These are phyloP conservation scores for Xenopus petersii DNA, from an alignment of 2,797 vertebrate genomes.

Conservation along the genomic window DNA sequence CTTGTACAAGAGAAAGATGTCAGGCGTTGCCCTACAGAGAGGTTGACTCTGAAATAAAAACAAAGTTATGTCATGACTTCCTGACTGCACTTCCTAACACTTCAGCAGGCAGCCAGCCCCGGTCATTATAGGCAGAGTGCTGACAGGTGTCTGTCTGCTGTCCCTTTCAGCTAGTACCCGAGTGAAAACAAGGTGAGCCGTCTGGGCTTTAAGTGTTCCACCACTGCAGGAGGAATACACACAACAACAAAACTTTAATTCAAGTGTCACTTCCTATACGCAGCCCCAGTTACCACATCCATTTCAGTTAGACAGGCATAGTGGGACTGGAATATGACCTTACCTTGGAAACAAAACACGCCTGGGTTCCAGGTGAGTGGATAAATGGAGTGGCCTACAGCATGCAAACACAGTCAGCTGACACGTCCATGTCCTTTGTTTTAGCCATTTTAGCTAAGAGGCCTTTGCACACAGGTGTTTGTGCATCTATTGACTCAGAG, in stretches of 20 bases:
- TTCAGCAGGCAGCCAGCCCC: slow-evolving; percentile 21
- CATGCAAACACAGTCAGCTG: too few species aligned
- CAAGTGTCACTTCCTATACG: slow-evolving; percentile 14
- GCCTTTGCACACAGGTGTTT: too few species aligned
- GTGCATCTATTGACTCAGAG: too few species aligned
- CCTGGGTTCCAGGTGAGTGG: too few species aligned
- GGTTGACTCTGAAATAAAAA: slow-evolving; percentile 7
- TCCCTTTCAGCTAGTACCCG: slow-evolving; percentile 1
- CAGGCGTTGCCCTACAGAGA: background rate
- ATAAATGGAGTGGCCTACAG: too few species aligned
- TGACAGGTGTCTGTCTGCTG: slow-evolving; percentile 39
- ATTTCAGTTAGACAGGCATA: background rate
- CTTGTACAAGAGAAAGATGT: too few species aligned
- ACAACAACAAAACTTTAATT: slow-evolving; percentile 19
- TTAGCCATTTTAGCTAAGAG: too few species aligned
- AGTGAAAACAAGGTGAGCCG: slow-evolving; percentile 41
- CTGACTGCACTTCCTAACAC: slow-evolving; percentile 37
- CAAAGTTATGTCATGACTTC: slow-evolving; percentile 30
- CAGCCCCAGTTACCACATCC: slow-evolving; percentile 21
- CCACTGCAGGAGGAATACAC: slow-evolving; percentile 35
- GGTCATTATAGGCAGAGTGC: slow-evolving; percentile 17
- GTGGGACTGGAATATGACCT: background rate
- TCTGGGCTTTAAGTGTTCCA: slow-evolving; percentile 22
- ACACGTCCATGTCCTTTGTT: too few species aligned
- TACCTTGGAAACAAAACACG: background rate